Conservation (phyloP, 2,113 vertebrate genomes). For the Pachyramphus minor region DNA sequence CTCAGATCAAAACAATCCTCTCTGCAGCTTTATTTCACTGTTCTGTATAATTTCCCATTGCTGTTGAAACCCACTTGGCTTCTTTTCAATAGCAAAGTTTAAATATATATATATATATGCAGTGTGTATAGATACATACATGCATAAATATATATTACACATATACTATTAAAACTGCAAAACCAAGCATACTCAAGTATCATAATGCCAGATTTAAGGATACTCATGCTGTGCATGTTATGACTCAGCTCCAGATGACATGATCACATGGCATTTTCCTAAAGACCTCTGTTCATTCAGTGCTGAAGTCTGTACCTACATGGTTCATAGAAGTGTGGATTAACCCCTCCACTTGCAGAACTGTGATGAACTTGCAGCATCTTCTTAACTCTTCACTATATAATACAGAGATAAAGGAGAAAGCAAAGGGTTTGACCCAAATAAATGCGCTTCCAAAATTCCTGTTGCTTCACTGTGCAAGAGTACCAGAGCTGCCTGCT, state of each 20-base stretch:
- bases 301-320: background rate
- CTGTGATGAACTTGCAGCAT: background rate
- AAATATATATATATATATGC: background rate
- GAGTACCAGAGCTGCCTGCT: background rate
- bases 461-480: background rate
- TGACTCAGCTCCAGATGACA: background rate
- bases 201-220: background rate
- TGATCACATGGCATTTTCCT: background rate
- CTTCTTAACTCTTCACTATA: background rate
- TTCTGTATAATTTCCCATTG: background rate
- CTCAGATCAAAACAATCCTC: slow-evolving; percentile 1
- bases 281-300: background rate
- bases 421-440: background rate
- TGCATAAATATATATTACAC: background rate
- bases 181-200: background rate
- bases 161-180: background rate
- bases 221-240: background rate
- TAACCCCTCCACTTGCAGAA: background rate
- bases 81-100: background rate
- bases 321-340: background rate
- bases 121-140: background rate
- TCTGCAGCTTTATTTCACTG: background rate
- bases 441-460: background rate
- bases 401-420: background rate
- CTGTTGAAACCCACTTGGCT: background rate